Base-by-base conservation (phyloP, 2,888 invertebrate species). In the Pterostichus niger region DNA sequence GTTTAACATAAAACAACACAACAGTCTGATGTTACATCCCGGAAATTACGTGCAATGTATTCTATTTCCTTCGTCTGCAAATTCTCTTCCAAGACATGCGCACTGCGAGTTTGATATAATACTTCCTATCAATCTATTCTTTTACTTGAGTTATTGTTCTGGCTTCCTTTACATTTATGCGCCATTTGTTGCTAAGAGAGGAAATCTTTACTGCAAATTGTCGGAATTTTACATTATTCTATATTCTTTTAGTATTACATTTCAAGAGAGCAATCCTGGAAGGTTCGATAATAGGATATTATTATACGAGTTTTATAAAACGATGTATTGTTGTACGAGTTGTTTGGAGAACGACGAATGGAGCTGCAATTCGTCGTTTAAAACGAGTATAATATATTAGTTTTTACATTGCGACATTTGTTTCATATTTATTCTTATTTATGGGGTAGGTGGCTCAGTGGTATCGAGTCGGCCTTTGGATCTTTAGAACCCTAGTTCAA, bases 11-110 rank as follows among this genome's bases (percentile, higher is more conserved):
- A 75, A 75, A 75, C 75, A 64, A 75, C 46, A 75, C 44, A 54
- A 33, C 75, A 52, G 75, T 52, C 80, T 83, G 75, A 71, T 84
- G 83, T 79, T 82, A 80, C 75, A 79, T 84, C 56, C 84, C 84
- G 84, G 84, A 85, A 84, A 85, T 85, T 85, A 85, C 84, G 81
- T 84, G 71, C 83, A 75, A 80, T 80, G 79, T 84, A 84, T 85
- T 84, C 84, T 82, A 85, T 84, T 85, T 85, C 84, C 84, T 81
- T 56, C 71, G 24, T 52, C 81, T 77, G 77, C 79, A 83, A 35
- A 68, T 40, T 68, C 35, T 17, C 68, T 40, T 75, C 13, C 52
- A 75, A 75, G 76, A 54, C 54, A n/a, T 75, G 56, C 76, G 33
- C 76, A 54, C 9, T 35, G 24, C 54, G 76, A 46, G 68, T 71